phyloP scores from a whole-genome alignment of 2,797 vertebrate genomes.

The Poeciliopsis presidionis region DNA sequence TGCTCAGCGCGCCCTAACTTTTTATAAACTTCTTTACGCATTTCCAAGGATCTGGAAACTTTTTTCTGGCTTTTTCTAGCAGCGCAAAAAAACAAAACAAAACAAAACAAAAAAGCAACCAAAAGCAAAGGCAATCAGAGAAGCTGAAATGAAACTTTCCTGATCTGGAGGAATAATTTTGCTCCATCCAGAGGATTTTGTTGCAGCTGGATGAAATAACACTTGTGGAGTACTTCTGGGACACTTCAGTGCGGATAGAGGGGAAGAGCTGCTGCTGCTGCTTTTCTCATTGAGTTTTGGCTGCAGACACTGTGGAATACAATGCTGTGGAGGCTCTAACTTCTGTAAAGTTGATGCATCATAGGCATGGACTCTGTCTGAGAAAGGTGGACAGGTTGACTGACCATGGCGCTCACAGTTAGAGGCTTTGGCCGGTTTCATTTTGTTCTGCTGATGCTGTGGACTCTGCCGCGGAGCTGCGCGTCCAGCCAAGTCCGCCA shows the following conservation, averaged over 20 bases:
- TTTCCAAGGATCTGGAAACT: constrained; percentile 37
- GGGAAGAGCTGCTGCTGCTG: constrained; percentile 19
- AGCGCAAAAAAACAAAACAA: constrained; percentile 24
- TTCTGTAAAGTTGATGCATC: constrained; percentile 77
- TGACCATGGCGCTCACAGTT: constrained; percentile 79
- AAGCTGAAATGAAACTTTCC: constrained; percentile 54
- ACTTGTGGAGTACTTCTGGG: constrained; percentile 50
- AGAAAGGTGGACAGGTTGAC: constrained; percentile 74
- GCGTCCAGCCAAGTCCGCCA: constrained; percentile 90
- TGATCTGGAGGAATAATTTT: constrained; percentile 49
- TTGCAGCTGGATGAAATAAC: constrained; percentile 36
- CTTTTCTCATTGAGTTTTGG: constrained; percentile 33
- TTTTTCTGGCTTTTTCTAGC: constrained; percentile 15
- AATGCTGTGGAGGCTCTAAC: constrained; percentile 62
- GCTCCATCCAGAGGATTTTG: constrained; percentile 47
- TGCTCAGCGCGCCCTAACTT: constrained; percentile 45
- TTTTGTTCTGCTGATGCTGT: constrained; percentile 78
- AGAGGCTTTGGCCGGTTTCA: constrained; percentile 69
- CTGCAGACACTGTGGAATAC: constrained; percentile 55
- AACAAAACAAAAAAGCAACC: constrained; percentile 23
- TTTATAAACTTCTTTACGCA: constrained; percentile 58
- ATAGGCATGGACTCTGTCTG: constrained; percentile 73
- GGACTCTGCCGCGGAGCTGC: constrained; percentile 78
- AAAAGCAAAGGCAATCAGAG: constrained; percentile 35
- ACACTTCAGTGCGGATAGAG: constrained; percentile 12